These are phyloP conservation scores for Carettochelys insculpta DNA, from an alignment of 2,113 vertebrate genomes.

Conservation along the genomic window DNA sequence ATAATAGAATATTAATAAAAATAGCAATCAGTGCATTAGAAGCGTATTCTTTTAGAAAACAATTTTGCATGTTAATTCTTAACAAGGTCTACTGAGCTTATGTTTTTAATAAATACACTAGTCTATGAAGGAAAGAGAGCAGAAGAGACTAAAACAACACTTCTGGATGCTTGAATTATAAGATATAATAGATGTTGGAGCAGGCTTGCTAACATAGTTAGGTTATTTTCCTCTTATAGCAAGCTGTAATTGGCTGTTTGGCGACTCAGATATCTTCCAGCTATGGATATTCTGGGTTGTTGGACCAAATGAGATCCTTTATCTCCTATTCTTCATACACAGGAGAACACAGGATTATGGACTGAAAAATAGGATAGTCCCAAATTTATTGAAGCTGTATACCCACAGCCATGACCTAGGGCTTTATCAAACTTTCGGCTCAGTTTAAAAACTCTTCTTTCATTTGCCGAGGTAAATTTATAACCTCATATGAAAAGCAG, in stretches of 20 bases:
- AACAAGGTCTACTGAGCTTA: not conserved
- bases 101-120: fast-evolving
- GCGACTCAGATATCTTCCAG: not conserved
- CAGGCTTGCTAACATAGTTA: not conserved
- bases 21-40: fast-evolving
- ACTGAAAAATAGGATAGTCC: not conserved
- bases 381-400: not conserved
- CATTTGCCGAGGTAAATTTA: not conserved
- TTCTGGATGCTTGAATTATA: not conserved
- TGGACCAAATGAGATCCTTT: not conserved
- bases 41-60: not conserved
- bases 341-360: not conserved
- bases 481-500: not conserved
- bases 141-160: not conserved
- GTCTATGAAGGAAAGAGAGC: fast-evolving
- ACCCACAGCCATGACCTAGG: not conserved
- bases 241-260: not conserved
- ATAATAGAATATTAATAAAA: too few species aligned
- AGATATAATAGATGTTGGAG: not conserved
- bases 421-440: not conserved
- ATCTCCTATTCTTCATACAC: not conserved
- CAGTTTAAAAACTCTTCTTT: not conserved
- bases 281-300: not conserved
- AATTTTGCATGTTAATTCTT: not conserved
- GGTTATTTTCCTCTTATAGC: not conserved